Evolutionary conservation across 2,888 invertebrate species (phyloP), one percentile per base, ranked within the genome.

Genomic region (Phalangium opilio): DNA sequence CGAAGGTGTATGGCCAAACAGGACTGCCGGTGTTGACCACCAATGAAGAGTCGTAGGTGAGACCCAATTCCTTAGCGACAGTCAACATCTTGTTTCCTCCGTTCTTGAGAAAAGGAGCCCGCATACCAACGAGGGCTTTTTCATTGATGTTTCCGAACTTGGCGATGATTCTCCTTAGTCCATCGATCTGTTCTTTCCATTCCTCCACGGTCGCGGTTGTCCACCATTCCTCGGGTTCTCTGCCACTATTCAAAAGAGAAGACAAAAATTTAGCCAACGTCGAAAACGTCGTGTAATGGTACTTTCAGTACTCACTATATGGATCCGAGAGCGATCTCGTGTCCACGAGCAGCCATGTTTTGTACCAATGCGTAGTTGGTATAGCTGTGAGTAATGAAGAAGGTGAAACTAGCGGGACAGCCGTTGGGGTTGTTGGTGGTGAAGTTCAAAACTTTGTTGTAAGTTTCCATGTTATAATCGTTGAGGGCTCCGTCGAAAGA

Each of bases 401-500:
- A 36, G 10, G 38, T 36, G n/a, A n/a, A n/a, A n/a, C n/a, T n/a
- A n/a, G n/a, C n/a, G n/a, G 38, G 38, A 61, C 91, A 91, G 14
- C 83, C 84, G 63, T 93, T 90, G 41, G 89, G 84, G 70, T 90
- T 91, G 61, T 78, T 74, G 56, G 83, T 73, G 63, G 80, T 79
- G 50, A 75, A 76, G 61, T 77, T 76, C 65, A 90, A 84, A 47
- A 90, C 83, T 68, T 82, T 82, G 64, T 76, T 78, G 69, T 90
- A 90, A 61, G 81, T 77, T 53, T 85, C 82, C 65, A 77, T 87
- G 69, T 90, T 91, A 66, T 89, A 86, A 62, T 85, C 74, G 69
- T 91, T 91, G 57, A 90, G 77, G 19, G 89, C 90, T 44, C 90
- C 91, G 65, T 90, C 90, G 65, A 91, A 89, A 36, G 90, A 89